Evolutionary conservation across 2,113 vertebrate genomes (phyloP).

Genomic region (Plecotus auritus): DNA sequence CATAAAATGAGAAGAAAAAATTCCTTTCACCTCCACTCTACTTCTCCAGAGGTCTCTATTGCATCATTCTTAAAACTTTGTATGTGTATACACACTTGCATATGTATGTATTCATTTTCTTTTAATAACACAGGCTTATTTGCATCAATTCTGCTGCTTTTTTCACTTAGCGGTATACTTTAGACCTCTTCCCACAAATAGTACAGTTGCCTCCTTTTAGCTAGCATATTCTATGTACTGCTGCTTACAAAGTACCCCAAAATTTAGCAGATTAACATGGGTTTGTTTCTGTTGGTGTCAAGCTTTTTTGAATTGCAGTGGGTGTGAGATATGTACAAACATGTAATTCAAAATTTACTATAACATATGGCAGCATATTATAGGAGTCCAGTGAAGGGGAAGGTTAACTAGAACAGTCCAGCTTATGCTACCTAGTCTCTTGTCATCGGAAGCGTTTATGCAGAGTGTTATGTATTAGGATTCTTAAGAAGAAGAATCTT

Average conservation of each 20-base stretch:
- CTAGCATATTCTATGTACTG: neutral
- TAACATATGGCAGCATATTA: neutral
- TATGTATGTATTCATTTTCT: neutral
- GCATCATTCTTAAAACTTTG: neutral
- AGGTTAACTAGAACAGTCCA: neutral
- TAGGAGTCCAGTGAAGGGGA: neutral
- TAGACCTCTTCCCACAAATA: neutral
- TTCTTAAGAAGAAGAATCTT: neutral
- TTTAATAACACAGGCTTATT: neutral
- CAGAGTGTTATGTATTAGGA: neutral
- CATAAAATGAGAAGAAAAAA: neutral
- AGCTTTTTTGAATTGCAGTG: neutral
- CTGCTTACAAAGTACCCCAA: neutral
- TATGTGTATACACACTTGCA: neutral
- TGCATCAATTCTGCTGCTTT: neutral
- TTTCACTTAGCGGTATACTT: neutral
- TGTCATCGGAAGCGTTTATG: neutral
- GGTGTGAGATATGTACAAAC: neutral
- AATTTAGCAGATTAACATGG: neutral
- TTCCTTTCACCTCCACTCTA: neutral
- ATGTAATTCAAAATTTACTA: neutral
- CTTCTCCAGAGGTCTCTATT: neutral
- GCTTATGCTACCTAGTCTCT: neutral
- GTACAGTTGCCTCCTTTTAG: neutral
- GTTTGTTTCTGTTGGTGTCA: neutral